Base-by-base conservation (phyloP, 1,140 invertebrate genomes). In the Leptonema lineaticorne region DNA sequence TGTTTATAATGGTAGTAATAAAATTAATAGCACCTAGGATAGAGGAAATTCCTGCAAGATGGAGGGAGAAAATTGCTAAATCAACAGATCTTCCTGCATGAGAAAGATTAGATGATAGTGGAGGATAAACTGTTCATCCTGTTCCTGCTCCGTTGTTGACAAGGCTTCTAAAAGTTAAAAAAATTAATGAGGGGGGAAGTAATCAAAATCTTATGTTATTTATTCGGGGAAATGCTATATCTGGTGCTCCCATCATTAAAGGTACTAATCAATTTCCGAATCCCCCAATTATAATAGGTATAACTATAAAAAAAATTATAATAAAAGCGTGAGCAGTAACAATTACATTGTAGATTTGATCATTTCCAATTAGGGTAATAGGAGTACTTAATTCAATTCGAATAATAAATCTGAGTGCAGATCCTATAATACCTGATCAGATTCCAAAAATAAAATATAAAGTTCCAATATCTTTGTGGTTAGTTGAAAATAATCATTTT, bases 161-260 rank as follows among this genome's bases (percentile, higher is more conserved):
- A 70, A 88, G 75, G 71, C 75, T 81, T 73, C 85, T 86, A 63
- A 77, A 76, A 68, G 88, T 74, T 75, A 91, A 72, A 71, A 90
- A 73, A 27, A 81, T 77, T 74, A 91, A 73, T 60, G 86, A 85
- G 1, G 87, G 85, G 0, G 84, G 84, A 62, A 90, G 70, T 63
- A 91, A 71, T 84, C 89, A 90, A 84, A 92, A 91, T 78, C 88
- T 89, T 84, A 90, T 85, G 84, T 90, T 91, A 85, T 91, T 92
- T 84, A 91, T 79, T 75, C 89, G 87, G 6, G 88, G 89, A 65
- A 90, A 91, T 5, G 87, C 85, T 83, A 92, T 91, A 85, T 92
- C 90, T 14, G 86, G 85, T 0, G 85, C 82, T 70, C 86, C 86
- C 73, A 92, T 67, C 83, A 90, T 89, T 81, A 91, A 75, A 41